Evolutionary conservation across 2,113 vertebrate species (phyloP).

Genomic region (Sitta europaea): DNA sequence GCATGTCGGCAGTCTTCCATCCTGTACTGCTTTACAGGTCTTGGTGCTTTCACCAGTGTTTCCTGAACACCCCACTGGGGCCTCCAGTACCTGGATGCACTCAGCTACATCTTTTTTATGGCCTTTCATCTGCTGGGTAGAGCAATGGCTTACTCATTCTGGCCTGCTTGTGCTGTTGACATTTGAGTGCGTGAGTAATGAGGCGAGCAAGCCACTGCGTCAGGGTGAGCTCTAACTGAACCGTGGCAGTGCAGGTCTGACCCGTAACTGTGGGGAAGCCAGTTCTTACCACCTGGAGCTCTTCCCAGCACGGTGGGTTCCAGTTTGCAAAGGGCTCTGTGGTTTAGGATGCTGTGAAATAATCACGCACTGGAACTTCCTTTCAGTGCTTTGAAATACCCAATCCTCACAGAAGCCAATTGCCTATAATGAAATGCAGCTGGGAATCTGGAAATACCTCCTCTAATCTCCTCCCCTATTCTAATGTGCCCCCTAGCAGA

Average conservation of each 20-base stretch:
- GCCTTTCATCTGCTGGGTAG: not conserved
- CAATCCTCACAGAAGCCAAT: not conserved
- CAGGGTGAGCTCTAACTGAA: not conserved
- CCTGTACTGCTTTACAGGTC: not conserved
- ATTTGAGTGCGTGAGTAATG: not conserved
- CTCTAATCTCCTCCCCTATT: not conserved
- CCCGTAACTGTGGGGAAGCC: fast-evolving
- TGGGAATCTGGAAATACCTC: not conserved
- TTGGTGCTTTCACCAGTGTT: not conserved
- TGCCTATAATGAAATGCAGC: not conserved
- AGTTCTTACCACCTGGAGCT: not conserved
- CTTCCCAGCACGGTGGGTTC: not conserved
- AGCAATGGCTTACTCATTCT: not conserved
- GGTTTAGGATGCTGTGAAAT: not conserved
- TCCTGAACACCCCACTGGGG: not conserved
- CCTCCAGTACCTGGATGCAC: fast-evolving
- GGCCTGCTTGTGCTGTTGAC: not conserved
- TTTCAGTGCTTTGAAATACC: not conserved
- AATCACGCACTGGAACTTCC: not conserved
- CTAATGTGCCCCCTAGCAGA: not conserved
- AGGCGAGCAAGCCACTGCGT: not conserved
- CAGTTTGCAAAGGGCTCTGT: not conserved
- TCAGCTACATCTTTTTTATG: not conserved
- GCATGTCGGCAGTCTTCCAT: fast-evolving
- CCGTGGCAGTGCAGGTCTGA: not conserved